Evolutionary conservation across 2,113 vertebrate genomes (phyloP).

Genomic region (Porphyrio hochstetteri): DNA sequence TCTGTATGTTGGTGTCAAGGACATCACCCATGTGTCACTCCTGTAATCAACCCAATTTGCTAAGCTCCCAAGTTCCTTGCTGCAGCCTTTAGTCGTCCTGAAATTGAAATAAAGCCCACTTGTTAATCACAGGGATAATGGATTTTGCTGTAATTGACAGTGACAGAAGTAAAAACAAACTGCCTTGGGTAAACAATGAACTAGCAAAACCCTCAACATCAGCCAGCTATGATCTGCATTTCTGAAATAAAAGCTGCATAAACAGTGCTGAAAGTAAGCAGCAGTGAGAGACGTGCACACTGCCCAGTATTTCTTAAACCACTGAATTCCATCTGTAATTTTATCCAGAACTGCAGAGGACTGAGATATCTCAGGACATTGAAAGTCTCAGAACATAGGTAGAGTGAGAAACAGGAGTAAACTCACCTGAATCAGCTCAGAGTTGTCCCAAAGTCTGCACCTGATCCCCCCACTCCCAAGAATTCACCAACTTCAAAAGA

Average conservation of each 20-base stretch:
- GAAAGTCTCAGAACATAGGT: neutral
- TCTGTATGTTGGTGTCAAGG: conserved; percentile 6
- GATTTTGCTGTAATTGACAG: conserved; percentile 64
- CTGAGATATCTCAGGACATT: neutral
- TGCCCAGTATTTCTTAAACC: neutral
- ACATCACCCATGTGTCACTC: conserved; percentile 31
- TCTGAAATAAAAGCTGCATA: conserved; percentile 2
- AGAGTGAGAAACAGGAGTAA: neutral
- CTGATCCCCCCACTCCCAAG: neutral
- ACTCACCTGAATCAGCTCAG: neutral
- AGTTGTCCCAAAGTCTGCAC: neutral
- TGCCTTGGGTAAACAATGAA: conserved; percentile 25
- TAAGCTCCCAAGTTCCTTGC: conserved; percentile 23
- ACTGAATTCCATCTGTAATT: neutral
- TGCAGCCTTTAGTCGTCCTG: neutral
- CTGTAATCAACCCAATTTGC: conserved; percentile 60
- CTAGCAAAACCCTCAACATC: neutral
- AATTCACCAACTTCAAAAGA: neutral
- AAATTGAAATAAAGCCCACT: conserved; percentile 44
- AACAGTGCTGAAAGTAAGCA: neutral
- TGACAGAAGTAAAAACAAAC: conserved; percentile 57
- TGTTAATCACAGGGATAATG: conserved; percentile 46
- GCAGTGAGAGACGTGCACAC: neutral
- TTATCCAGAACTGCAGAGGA: neutral
- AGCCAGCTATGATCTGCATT: neutral